Evolutionary conservation across 2,113 vertebrate genomes (phyloP).

Genomic region (Psittacula cyanocephala): DNA sequence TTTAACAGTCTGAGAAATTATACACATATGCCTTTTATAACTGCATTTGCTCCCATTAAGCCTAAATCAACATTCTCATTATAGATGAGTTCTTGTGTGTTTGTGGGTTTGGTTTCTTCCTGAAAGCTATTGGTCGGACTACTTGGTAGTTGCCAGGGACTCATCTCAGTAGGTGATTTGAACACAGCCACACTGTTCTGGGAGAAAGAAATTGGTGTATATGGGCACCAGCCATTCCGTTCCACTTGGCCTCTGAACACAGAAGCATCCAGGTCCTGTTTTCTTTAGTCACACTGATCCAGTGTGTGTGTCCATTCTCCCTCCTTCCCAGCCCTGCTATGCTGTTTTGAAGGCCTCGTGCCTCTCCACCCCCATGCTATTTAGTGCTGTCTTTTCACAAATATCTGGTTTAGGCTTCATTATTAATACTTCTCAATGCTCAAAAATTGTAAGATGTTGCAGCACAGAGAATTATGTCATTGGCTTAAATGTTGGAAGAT

Average conservation of each 20-base stretch:
- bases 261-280: neutral
- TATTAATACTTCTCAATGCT: slow-evolving; percentile 50
- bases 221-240: neutral
- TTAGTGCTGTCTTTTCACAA: slow-evolving; percentile 28
- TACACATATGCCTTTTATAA: neutral
- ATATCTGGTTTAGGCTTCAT: slow-evolving; percentile 26
- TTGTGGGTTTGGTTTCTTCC: neutral
- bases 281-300: neutral
- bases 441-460: slow-evolving; percentile 35
- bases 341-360: neutral
- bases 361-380: neutral
- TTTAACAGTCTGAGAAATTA: neutral
- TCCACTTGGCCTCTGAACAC: neutral
- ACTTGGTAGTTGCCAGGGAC: neutral
- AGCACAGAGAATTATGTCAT: slow-evolving; percentile 51
- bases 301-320: neutral
- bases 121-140: neutral
- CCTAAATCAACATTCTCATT: neutral
- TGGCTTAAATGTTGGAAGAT: slow-evolving; percentile 52
- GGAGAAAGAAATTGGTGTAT: neutral
- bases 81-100: neutral
- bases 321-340: neutral
- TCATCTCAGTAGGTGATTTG: neutral
- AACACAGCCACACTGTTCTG: neutral
- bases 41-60: neutral